A percentile compares a stretch with the other conserved stretches of the same genome.
phyloP scores from a whole-genome alignment of 2,888 invertebrate species.

The Dromius quadrimaculatus region DNA sequence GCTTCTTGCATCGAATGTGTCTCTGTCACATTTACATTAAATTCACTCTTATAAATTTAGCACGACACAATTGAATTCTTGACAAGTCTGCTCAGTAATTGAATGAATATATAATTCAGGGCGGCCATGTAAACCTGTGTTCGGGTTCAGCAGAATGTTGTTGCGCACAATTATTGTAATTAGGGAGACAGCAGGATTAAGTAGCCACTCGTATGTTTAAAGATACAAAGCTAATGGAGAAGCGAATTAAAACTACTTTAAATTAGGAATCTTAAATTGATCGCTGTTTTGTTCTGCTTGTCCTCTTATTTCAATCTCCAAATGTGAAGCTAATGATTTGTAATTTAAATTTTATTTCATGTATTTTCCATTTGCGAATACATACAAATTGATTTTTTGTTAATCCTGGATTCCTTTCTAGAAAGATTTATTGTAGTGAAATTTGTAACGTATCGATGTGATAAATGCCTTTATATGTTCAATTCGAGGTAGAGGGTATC shows the following conservation, averaged over 20 bases:
- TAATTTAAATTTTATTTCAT: too few species aligned
- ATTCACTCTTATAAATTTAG: constrained; percentile 47
- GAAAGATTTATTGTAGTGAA: too few species aligned
- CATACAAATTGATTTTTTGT: too few species aligned
- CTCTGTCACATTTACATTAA: constrained; percentile 48
- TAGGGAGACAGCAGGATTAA: constrained; percentile 40
- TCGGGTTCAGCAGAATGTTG: constrained; percentile 15
- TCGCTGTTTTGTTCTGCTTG: constrained; percentile 20
- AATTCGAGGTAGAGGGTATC: too few species aligned
- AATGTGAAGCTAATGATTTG: too few species aligned
- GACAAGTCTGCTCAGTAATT: constrained; percentile 48
- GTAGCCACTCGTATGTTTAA: constrained; percentile 24
- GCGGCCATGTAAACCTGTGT: constrained; percentile 34
- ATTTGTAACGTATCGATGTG: too few species aligned
- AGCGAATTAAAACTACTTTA: constrained; percentile 34
- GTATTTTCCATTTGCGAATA: too few species aligned
- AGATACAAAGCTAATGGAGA: constrained; percentile 1
- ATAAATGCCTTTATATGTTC: too few species aligned
- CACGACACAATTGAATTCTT: constrained; percentile 49
- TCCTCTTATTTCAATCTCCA: too few species aligned
- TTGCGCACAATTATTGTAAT: constrained; percentile 44
- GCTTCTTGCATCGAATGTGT: constrained; percentile 33
- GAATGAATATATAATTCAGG: constrained; percentile 50
- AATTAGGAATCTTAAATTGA: constrained; percentile 31
- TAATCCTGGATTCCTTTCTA: too few species aligned